Evolutionary conservation across 2,888 invertebrate species (phyloP).

Genomic region (Esperia sulphurella): DNA sequence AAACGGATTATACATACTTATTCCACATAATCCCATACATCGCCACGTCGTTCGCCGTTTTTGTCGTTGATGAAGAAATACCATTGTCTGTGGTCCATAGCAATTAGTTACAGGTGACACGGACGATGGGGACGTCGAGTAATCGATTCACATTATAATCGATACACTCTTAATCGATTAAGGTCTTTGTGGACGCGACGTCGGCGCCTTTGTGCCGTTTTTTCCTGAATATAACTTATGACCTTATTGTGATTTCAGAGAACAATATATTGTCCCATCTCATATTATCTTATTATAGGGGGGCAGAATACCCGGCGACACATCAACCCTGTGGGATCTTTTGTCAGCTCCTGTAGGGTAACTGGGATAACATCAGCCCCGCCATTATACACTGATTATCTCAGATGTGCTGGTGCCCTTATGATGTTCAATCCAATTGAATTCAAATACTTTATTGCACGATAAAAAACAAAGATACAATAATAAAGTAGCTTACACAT

Average conservation of each 20-base stretch:
- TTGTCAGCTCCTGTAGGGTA: too few species aligned
- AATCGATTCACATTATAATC: constrained; percentile 69
- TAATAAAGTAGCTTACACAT: too few species aligned
- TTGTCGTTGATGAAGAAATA: constrained; percentile 74
- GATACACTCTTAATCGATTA: constrained; percentile 69
- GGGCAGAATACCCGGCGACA: too few species aligned
- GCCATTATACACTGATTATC: too few species aligned
- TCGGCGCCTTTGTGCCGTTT: constrained; percentile 58
- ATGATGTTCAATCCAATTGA: too few species aligned
- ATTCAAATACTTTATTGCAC: too few species aligned
- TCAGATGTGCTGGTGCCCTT: too few species aligned
- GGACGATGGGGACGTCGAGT: constrained; percentile 49
- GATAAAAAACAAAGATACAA: too few species aligned
- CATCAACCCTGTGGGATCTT: too few species aligned
- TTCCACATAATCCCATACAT: constrained; percentile 67
- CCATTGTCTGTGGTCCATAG: constrained; percentile 55
- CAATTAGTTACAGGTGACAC: constrained; percentile 72
- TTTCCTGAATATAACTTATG: constrained; percentile 13
- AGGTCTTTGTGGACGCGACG: constrained; percentile 43
- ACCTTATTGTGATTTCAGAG: neutral
- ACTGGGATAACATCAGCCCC: too few species aligned
- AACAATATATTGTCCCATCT: constrained; percentile 1
- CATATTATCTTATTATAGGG: too few species aligned
- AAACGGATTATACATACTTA: constrained; percentile 33
- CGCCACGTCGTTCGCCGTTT: constrained; percentile 53